Conservation (phyloP, 2,113 vertebrate species). For the Candoia aspera region DNA sequence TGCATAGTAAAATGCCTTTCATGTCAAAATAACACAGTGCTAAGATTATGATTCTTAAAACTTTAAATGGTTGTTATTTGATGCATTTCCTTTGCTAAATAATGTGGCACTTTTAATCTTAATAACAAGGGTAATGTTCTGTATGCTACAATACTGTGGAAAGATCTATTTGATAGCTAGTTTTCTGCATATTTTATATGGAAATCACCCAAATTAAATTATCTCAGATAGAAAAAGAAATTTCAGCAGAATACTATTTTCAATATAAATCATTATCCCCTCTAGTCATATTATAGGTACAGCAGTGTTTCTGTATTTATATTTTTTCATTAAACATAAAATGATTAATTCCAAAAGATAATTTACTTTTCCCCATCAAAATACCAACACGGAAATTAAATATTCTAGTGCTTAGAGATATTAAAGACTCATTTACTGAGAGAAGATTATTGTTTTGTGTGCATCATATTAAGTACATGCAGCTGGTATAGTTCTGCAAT, state of each 20-base stretch:
- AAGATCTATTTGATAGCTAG: conserved; percentile 62
- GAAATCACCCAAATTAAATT: conserved; percentile 76
- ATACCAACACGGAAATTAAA: conserved; percentile 75
- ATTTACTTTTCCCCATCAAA: conserved; percentile 72
- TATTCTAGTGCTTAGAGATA: conserved; percentile 69
- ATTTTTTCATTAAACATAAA: conserved; percentile 80
- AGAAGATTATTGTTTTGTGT: conserved; percentile 69
- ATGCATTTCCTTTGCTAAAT: conserved; percentile 48
- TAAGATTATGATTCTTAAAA: conserved; percentile 25
- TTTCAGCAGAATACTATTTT: conserved; percentile 69
- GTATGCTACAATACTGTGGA: conserved; percentile 57
- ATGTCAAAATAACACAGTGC: conserved; percentile 54
- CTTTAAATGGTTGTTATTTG: background rate
- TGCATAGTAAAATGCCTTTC: conserved; percentile 45
- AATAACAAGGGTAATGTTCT: conserved; percentile 55
- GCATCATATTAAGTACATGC: conserved; percentile 51
- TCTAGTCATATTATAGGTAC: conserved; percentile 71
- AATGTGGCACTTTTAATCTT: conserved; percentile 55
- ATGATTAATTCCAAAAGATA: conserved; percentile 79
- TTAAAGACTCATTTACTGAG: conserved; percentile 68
- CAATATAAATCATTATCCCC: conserved; percentile 72
- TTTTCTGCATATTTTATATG: conserved; percentile 67
- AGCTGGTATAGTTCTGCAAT: conserved; percentile 30
- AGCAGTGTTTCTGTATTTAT: conserved; percentile 74
- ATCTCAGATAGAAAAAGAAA: conserved; percentile 67